These are phyloP conservation scores for Vulpes lagopus DNA, from an alignment of 2,113 vertebrate genomes.

Conservation along the genomic window DNA sequence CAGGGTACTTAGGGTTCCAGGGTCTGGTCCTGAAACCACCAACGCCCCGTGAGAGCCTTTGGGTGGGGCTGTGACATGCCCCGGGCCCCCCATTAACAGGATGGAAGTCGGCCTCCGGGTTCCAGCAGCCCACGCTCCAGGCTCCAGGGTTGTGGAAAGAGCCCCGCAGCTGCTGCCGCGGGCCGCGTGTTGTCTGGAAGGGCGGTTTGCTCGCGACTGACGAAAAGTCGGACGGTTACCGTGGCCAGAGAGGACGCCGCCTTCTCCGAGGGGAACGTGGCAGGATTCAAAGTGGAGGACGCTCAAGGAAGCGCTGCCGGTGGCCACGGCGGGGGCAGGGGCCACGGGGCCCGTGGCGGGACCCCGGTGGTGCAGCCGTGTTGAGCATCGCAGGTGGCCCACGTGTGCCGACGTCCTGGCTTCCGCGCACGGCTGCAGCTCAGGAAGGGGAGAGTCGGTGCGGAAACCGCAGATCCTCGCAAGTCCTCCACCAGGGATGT, in stretches of 20 bases:
- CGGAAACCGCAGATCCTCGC: too few relatives aligned
- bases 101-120: conserved; percentile 92
- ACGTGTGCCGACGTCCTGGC: too few relatives aligned
- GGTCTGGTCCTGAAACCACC: conserved; percentile 90
- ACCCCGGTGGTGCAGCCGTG: too few relatives aligned
- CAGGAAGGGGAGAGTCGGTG: too few relatives aligned
- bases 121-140: conserved; percentile 92
- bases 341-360: too few relatives aligned
- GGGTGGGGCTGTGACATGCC: neutral
- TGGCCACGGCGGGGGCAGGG: conserved; percentile 16
- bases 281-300: conserved; percentile 88
- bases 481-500: conserved; percentile 91
- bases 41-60: conserved; percentile 91
- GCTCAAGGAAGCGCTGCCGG: conserved; percentile 91
- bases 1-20: conserved; percentile 88
- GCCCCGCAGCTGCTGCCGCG: conserved; percentile 91
- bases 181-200: conserved; percentile 92
- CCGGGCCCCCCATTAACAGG: conserved; percentile 71
- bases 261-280: conserved; percentile 91
- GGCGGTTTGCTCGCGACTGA: conserved; percentile 92
- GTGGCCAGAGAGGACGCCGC: conserved; percentile 93
- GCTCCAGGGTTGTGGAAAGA: conserved; percentile 93
- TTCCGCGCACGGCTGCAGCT: too few relatives aligned
- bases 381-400: too few relatives aligned
- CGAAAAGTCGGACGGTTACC: conserved; percentile 91